A percentile compares a stretch with the other conserved stretches of the same genome.
These are phyloP conservation scores for Magallana angulata DNA, from an alignment of 1,140 invertebrate genomes.

Conservation along the genomic window DNA sequence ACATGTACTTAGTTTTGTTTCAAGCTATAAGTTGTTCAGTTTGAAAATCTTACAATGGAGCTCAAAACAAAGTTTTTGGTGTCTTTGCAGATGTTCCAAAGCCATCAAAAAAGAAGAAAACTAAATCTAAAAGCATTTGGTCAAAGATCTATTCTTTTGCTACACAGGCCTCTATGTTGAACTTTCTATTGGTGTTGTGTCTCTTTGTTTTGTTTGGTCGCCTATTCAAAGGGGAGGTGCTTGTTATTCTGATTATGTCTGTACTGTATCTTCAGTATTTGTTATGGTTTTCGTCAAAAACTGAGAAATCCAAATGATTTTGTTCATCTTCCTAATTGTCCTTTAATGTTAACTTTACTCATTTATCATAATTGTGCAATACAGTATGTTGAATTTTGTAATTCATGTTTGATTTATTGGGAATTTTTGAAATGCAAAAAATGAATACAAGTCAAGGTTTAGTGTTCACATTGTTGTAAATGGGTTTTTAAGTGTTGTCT, in stretches of 20 bases:
- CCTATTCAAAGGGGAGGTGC: slow-evolving; percentile 42
- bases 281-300: slow-evolving; percentile 40
- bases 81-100: slow-evolving; percentile 23
- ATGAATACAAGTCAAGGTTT: too few relatives aligned
- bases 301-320: slow-evolving; percentile 12
- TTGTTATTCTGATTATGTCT: slow-evolving; percentile 35
- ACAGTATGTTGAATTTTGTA: too few relatives aligned
- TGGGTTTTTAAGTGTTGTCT: too few relatives aligned
- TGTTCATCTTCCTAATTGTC: too few relatives aligned
- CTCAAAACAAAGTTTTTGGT: neutral
- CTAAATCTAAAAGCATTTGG: slow-evolving; percentile 35
- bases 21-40: neutral
- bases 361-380: too few relatives aligned
- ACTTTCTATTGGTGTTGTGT: slow-evolving; percentile 29
- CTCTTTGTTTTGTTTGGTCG: slow-evolving; percentile 37
- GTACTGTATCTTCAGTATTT: slow-evolving; percentile 31
- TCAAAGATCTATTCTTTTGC: slow-evolving; percentile 42
- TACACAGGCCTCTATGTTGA: slow-evolving; percentile 20
- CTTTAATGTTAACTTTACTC: too few relatives aligned
- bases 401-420: too few relatives aligned
- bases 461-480: too few relatives aligned
- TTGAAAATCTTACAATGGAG: neutral
- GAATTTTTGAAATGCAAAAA: too few relatives aligned
- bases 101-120: slow-evolving; percentile 42
- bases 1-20: neutral